Base-by-base conservation (phyloP, 2,888 invertebrate genomes). In the Caenorhabditis sinica region DNA sequence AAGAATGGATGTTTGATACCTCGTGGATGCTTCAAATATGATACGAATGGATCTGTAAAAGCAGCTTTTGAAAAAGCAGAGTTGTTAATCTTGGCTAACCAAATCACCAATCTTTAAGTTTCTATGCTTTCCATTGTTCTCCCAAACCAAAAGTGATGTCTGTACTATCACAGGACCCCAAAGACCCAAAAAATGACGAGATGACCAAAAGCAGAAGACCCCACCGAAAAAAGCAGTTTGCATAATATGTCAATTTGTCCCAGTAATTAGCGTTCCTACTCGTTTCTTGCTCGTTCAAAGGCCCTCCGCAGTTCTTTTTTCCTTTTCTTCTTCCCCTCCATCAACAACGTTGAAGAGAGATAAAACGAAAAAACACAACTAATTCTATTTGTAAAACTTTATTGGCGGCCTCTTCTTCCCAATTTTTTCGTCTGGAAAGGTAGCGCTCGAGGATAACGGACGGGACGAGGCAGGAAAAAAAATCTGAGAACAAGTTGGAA, bases 261-360 rank as follows among this genome's bases (percentile, higher is more conserved):
- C 40, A 6, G 79, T 79, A 79, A 79, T 79, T 79, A 79, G 79
- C 71, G 79, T 79, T 79, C 79, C 49, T 15, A 11, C 43, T 79
- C 65, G 51, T 25, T 61, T 56, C 51, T 53, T 71, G 63, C 65
- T 79, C 63, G 69, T 77, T 77, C 77, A 61, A 77, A 58, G 51
- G 51, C 60, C 49, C 68, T 61, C 36, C 63, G 43, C 65, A 73
- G 61, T 51, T 73, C 45, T 51, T 49, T 45, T 60, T 56, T 20
- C 15, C 28, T 17, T 40, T 40, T 1, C 40, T 9, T 25, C 13
- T 20, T 30, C 45, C 23, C 20, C 9, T 60, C 58, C 75, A 68
- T 68, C 76, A 76, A 68, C 76, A 76, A 51, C 65, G 43, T 25
- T 15, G 51, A 20, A 33, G 6, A n/a, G n/a, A n/a, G n/a, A n/a